Evolutionary conservation across 2,113 vertebrate species (phyloP).

Genomic region (Collichthys lucidus): DNA sequence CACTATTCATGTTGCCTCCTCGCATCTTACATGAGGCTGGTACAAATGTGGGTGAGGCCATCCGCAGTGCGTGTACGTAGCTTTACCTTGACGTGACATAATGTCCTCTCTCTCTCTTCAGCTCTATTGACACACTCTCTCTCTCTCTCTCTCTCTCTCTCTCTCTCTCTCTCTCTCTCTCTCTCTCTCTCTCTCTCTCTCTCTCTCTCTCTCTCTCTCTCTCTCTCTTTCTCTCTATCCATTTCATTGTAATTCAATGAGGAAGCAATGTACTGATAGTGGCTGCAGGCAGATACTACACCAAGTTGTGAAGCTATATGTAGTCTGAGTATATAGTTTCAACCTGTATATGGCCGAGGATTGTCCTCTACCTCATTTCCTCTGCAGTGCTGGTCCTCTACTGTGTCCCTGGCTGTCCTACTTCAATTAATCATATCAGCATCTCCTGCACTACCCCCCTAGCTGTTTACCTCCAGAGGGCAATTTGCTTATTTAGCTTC

Average conservation of each 20-base stretch:
- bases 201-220: not conserved
- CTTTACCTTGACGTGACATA: slow-evolving; percentile 78
- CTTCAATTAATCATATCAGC: slow-evolving; percentile 83
- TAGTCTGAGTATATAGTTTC: slow-evolving; percentile 56
- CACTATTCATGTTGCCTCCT: slow-evolving; percentile 47
- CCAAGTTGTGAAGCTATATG: slow-evolving; percentile 61
- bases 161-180: not conserved
- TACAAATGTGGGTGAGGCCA: slow-evolving; percentile 75
- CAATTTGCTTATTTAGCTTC: slow-evolving; percentile 78
- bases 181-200: not conserved
- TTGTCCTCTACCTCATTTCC: slow-evolving; percentile 77
- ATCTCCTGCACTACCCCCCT: slow-evolving; percentile 61
- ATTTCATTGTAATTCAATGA: slow-evolving; percentile 74
- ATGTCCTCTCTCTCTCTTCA: slow-evolving; percentile 66
- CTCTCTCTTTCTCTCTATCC: slow-evolving; percentile 39
- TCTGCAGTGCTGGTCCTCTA: slow-evolving; percentile 70
- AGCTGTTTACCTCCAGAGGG: slow-evolving; percentile 77
- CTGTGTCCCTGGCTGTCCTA: slow-evolving; percentile 79
- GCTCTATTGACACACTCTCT: slow-evolving; percentile 30
- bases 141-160: not conserved
- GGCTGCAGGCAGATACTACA: slow-evolving; percentile 61
- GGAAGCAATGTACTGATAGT: slow-evolving; percentile 64
- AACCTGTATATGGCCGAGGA: slow-evolving; percentile 61
- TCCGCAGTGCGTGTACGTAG: slow-evolving; percentile 72
- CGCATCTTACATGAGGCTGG: slow-evolving; percentile 45